Evolutionary conservation across 2,113 vertebrate genomes (phyloP).

Genomic region (Cinclus cinclus): DNA sequence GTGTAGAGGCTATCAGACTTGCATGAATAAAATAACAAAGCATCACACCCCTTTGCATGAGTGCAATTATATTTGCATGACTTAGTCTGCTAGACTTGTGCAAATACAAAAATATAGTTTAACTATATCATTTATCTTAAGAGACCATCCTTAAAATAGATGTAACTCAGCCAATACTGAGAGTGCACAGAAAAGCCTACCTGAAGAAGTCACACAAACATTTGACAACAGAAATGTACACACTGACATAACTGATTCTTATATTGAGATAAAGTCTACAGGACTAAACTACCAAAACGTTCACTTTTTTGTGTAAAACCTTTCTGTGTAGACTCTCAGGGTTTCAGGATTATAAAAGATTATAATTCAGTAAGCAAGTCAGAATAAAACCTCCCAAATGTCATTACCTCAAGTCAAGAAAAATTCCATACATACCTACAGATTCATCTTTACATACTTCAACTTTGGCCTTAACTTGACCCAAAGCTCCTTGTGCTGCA

Average conservation of each 20-base stretch:
- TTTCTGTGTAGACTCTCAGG: neutral
- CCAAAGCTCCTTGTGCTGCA: constrained; percentile 87
- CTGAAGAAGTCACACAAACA: neutral
- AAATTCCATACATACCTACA: constrained; percentile 80
- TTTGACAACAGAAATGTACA: neutral
- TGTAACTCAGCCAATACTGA: neutral
- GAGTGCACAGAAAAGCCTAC: neutral
- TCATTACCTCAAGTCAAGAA: neutral
- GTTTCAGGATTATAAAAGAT: neutral
- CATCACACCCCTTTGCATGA: neutral
- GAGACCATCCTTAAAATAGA: neutral
- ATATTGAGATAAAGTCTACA: neutral
- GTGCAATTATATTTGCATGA: neutral
- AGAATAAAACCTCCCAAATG: neutral
- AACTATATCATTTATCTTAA: neutral
- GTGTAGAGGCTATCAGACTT: neutral
- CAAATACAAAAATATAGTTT: neutral
- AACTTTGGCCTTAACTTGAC: constrained; percentile 97
- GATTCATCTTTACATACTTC: constrained; percentile 99
- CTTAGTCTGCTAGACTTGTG: neutral
- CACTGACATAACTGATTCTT: neutral
- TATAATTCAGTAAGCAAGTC: neutral
- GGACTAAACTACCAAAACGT: neutral
- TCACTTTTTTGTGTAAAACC: neutral
- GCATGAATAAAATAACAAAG: neutral